Evolutionary conservation across 1,140 invertebrate genomes (phyloP), one percentile per base, ranked within the genome.

Genomic region (Dermatophagoides farinae): DNA sequence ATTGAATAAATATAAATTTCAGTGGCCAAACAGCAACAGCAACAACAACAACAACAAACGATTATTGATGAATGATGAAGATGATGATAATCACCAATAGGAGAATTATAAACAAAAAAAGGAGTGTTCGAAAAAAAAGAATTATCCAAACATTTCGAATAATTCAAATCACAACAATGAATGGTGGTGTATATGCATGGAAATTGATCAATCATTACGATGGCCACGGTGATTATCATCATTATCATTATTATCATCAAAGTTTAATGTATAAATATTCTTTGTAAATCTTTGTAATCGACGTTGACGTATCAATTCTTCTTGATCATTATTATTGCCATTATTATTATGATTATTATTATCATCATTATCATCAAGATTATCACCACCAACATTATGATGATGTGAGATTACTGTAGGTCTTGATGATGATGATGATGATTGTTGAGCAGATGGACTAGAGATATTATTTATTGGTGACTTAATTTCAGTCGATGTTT

Each of bases 231-330:
- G 31, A 31, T 31, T 31, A 31, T 31, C 31, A 4, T 31, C 31
- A 4, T 31, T 31, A 31, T 8, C 31, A 31, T 31, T 31, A 31
- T 31, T 31, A 31, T 31, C 31, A 31, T 31, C 31, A 31, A 8
- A 8, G 8, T 31, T 31, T 31, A 8, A 31, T n/a, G n/a, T n/a
- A n/a, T n/a, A n/a, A n/a, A n/a, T n/a, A 25, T 51, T 44, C 51
- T 58, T 25, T 1, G 55, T 40, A 57, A 61, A 61, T 38, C 60
- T 22, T 37, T 64, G 46, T 1, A 61, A 40, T 18, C 60, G 41
- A 47, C 53, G 23, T 52, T 55, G 20, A 14, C 60, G n/a, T 9
- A 61, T 39, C n/a, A 49, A 20, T 37, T 61, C 53, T 22, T 58
- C 23, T 25, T 49, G 49, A 41, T 61, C 60, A 41, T 18, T 43